Evolutionary conservation across 2,113 vertebrate species (phyloP), one percentile per base, ranked within the genome.

Genomic region (Pyrgilauda ruficollis): DNA sequence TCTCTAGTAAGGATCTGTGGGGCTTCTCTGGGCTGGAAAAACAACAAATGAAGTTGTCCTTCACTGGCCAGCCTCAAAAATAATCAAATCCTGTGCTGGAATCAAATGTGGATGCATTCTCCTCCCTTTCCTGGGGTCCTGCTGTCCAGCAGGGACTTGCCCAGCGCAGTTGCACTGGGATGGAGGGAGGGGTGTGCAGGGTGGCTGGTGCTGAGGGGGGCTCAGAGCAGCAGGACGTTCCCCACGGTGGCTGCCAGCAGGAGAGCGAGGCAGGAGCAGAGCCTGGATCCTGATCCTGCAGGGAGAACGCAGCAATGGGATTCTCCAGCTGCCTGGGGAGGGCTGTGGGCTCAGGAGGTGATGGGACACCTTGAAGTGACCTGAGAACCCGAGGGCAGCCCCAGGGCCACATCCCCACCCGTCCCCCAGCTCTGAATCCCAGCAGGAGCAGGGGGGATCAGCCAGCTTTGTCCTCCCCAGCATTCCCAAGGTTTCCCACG

Each of bases 141-240:
- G 63, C 44, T 55, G 33, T 24, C 30, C 77, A 23, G 33, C 59
- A 27, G 55, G 73, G 68, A 24, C 6, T 23, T 12, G 19, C 17
- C 30, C 52, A 10, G 50, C 3, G 3, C 50, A 0, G 0, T 14
- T 18, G 0, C 7, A 10, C 46, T 5, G 73, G 61, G 52, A 1
- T 41, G 83, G 4, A 14, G 70, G 78, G 74, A 58, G 74, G 61
- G n/a, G 1, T 21, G 11, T 1, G 1, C 13, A 7, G 39, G 68
- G 15, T 3, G 41, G 24, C 53, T 0, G 41, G 37, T 4, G 53
- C 74, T 13, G 47, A 11, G 87, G 18, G 2, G 50, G 33, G 8
- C 15, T 97, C 95, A 97, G 79, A 91, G 95, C 15, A 95, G 93
- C 75, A 97, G 52, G 0, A 15, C 15, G 12, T 3, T 67, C 7